Evolutionary conservation across 2,113 vertebrate genomes (phyloP).

Genomic region (Saccopteryx bilineata): DNA sequence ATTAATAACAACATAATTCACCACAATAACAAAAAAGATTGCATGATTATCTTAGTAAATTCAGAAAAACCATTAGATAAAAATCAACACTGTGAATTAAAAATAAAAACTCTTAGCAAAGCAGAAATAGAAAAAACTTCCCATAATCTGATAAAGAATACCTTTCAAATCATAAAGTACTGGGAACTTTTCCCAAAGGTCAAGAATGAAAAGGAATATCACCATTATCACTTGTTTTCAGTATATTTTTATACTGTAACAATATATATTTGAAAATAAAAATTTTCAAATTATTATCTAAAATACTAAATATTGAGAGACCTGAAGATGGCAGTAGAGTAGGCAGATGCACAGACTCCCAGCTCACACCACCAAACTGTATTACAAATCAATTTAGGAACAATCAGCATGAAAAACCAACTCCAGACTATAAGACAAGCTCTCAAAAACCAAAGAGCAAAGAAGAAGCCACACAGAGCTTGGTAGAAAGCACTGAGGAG

Average conservation of each 20-base stretch:
- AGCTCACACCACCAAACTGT: too few species aligned
- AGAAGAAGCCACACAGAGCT: too few species aligned
- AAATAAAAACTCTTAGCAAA: neutral
- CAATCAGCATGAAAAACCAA: too few species aligned
- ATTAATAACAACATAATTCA: slow-evolving; percentile 11
- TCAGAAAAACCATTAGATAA: neutral
- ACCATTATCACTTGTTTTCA: neutral
- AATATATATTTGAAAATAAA: neutral
- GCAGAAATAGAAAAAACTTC: neutral
- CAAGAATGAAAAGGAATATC: neutral
- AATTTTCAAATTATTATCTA: neutral
- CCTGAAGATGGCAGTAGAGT: too few species aligned
- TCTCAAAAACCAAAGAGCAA: too few species aligned
- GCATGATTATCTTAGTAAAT: neutral
- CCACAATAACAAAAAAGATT: neutral
- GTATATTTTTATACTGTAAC: neutral
- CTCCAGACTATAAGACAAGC: too few species aligned
- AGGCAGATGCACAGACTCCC: too few species aligned
- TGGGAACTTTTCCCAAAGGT: neutral
- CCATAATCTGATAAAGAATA: neutral
- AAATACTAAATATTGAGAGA: neutral
- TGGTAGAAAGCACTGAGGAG: too few species aligned
- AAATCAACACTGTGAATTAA: neutral
- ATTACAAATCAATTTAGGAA: too few species aligned
- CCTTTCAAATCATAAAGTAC: neutral